Conservation (phyloP, 2,797 vertebrate genomes). For the Oryzias dopingdopingensis region DNA sequence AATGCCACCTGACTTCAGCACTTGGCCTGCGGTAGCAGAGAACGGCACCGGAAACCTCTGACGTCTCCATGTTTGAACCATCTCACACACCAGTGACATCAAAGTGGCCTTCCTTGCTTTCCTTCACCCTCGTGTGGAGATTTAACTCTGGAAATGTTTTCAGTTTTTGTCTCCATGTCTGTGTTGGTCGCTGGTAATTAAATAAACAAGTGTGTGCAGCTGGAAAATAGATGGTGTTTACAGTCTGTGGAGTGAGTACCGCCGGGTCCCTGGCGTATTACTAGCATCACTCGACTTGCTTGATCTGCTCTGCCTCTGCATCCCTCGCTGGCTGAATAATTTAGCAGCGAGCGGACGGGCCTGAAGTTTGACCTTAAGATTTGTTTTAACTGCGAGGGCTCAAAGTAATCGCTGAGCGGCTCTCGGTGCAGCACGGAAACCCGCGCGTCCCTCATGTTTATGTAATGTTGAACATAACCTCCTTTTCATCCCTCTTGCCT, state of each 20-base stretch:
- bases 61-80: no score
- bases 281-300: slow-evolving; percentile 60
- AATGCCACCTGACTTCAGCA: no score
- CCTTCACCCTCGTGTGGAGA: slow-evolving; percentile 21
- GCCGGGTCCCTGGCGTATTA: slow-evolving; percentile 40
- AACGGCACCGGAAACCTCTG: no score
- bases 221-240: slow-evolving; percentile 63
- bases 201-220: slow-evolving; percentile 63
- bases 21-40: no score
- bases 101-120: no score
- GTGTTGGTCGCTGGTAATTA: slow-evolving; percentile 40
- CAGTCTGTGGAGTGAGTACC: slow-evolving; percentile 42
- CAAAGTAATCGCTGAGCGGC: slow-evolving; percentile 47
- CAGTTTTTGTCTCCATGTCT: slow-evolving; percentile 41
- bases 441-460: slow-evolving; percentile 65
- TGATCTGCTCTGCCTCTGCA: slow-evolving; percentile 59
- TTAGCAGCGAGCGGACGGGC: slow-evolving; percentile 66
- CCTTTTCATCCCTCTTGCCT: slow-evolving; percentile 23
- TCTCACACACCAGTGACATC: no score
- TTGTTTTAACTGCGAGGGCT: slow-evolving; percentile 62
- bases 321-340: slow-evolving; percentile 70
- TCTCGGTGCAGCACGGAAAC: slow-evolving; percentile 26
- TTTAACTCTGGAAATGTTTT: slow-evolving; percentile 30
- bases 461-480: slow-evolving; percentile 61
- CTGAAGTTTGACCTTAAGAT: slow-evolving; percentile 70